phyloP scores from a whole-genome alignment of 1,140 invertebrate species.

The Stegodyphus mimosarum region DNA sequence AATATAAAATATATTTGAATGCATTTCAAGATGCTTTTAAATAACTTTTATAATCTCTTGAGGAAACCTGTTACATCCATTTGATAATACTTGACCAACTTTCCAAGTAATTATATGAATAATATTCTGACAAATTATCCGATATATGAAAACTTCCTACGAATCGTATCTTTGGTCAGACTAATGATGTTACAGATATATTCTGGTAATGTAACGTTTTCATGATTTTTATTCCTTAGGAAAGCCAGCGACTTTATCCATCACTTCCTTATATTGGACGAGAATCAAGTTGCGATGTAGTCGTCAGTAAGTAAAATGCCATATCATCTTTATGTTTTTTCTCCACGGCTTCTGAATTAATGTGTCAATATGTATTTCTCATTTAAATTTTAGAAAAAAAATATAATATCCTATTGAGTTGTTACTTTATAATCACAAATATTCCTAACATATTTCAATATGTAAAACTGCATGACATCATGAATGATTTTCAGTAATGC shows the following conservation, averaged over 20 bases:
- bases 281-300: slow-evolving; percentile 70
- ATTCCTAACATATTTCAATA: background rate
- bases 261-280: slow-evolving; percentile 73
- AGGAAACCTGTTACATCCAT: too few relatives aligned
- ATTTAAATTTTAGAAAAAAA: background rate
- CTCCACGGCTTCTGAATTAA: background rate
- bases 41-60: too few relatives aligned
- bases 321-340: background rate
- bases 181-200: too few relatives aligned
- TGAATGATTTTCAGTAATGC: too few relatives aligned
- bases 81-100: too few relatives aligned
- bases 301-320: slow-evolving; percentile 65
- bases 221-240: slow-evolving; percentile 67
- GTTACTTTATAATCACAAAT: slow-evolving; percentile 60
- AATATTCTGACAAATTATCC: too few relatives aligned
- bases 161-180: too few relatives aligned
- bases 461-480: too few relatives aligned
- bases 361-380: background rate
- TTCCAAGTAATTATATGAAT: too few relatives aligned
- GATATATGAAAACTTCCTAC: too few relatives aligned
- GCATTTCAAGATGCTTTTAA: too few relatives aligned
- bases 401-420: background rate
- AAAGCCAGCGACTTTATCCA: slow-evolving; percentile 76
- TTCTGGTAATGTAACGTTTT: background rate
- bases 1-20: too few relatives aligned